These are phyloP conservation scores for Pionites leucogaster DNA, from an alignment of 2,113 vertebrate genomes.

Conservation along the genomic window DNA sequence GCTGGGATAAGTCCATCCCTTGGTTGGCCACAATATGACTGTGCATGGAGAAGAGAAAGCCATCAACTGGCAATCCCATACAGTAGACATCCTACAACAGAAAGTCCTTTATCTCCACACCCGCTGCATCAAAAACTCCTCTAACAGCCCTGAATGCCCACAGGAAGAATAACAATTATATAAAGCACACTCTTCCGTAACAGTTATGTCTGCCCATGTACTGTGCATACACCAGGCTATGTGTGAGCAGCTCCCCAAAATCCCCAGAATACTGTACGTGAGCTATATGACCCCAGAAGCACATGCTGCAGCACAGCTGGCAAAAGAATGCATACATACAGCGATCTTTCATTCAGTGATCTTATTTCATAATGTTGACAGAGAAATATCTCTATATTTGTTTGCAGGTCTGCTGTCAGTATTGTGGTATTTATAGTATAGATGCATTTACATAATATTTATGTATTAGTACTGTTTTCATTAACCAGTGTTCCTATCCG, in stretches of 20 bases:
- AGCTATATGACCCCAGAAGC: not conserved
- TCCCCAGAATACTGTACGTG: not conserved
- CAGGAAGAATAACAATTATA: not conserved
- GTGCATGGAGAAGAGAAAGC: not conserved
- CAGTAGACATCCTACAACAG: not conserved
- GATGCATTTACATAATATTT: not conserved
- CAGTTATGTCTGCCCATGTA: not conserved
- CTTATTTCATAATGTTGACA: not conserved
- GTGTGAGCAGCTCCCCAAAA: not conserved
- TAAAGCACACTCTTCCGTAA: not conserved
- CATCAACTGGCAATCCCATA: not conserved
- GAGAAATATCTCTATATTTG: not conserved
- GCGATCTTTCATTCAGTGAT: fast-evolving
- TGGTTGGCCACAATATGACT: not conserved
- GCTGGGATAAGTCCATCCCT: not conserved
- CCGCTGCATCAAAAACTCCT: not conserved
- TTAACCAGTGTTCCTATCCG: not conserved
- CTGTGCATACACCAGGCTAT: not conserved
- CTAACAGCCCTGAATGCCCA: not conserved
- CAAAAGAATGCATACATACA: fast-evolving
- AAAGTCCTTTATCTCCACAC: not conserved
- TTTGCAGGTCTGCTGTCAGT: not conserved
- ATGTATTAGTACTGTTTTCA: not conserved
- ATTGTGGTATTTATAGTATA: not conserved
- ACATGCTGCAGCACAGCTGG: not conserved